phyloP scores from a whole-genome alignment of 1,140 invertebrate genomes.

The Zaprionus camerounensis region DNA sequence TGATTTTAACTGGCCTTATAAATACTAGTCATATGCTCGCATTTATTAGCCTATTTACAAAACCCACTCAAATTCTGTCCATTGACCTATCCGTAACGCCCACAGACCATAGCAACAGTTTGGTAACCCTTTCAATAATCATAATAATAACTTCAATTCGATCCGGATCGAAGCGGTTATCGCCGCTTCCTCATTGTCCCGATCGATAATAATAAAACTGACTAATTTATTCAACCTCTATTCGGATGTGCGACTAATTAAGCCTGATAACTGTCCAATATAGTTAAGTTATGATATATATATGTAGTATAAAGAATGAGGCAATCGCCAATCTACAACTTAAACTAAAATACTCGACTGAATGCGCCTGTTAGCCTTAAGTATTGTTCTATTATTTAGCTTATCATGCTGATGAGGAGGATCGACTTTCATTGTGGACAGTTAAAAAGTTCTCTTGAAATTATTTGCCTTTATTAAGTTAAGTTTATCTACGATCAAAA shows the following conservation, averaged over 20 bases:
- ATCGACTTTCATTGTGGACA: background rate
- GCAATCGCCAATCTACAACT: background rate
- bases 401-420: slow-evolving; percentile 54
- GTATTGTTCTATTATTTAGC: slow-evolving; percentile 30
- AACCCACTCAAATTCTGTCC: slow-evolving; percentile 17
- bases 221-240: slow-evolving; percentile 55
- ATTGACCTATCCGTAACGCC: slow-evolving; percentile 26
- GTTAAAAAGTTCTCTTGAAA: background rate
- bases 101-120: slow-evolving; percentile 30
- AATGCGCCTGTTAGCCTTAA: background rate
- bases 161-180: background rate
- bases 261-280: slow-evolving; percentile 30
- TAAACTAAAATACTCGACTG: background rate
- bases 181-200: background rate
- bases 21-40: slow-evolving; percentile 38
- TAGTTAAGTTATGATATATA: background rate
- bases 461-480: slow-evolving; percentile 4
- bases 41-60: slow-evolving; percentile 43
- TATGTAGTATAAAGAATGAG: background rate
- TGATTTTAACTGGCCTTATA: slow-evolving; percentile 47
- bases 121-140: slow-evolving; percentile 6
- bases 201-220: slow-evolving; percentile 52
- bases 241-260: slow-evolving; percentile 35
- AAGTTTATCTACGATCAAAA: slow-evolving; percentile 15
- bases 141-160: background rate